Percentiles rank a stretch among this genome's conserved stretches.
Evolutionary conservation across 2,797 vertebrate species (phyloP).

Genomic region (Sebastes goodei): DNA sequence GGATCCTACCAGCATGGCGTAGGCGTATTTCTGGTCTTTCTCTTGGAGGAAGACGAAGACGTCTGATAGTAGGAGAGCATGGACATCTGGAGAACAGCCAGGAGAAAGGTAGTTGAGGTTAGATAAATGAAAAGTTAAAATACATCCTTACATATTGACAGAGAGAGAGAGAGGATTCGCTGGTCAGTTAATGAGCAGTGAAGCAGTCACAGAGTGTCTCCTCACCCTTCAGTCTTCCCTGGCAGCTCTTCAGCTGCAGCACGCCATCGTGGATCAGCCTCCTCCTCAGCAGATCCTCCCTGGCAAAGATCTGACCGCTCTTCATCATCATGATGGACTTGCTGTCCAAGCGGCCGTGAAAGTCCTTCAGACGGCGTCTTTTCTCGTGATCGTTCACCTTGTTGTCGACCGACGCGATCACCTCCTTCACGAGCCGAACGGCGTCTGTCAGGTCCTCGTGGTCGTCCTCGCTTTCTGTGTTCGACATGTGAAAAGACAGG

Average conservation of each 20-base stretch:
- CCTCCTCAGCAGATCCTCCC: slow-evolving; percentile 91
- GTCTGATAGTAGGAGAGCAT: slow-evolving; percentile 94
- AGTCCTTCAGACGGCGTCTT: slow-evolving; percentile 89
- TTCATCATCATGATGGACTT: slow-evolving; percentile 98
- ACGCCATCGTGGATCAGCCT: slow-evolving; percentile 91
- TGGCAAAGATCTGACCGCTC: slow-evolving; percentile 95
- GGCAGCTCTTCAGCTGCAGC: slow-evolving; percentile 87
- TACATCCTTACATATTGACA: not conserved
- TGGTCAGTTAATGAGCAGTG: not conserved
- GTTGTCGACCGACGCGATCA: slow-evolving; percentile 91
- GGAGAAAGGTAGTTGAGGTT: slow-evolving; percentile 33
- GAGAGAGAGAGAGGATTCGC: not conserved
- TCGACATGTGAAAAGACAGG: not conserved
- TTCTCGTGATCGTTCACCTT: slow-evolving; percentile 95
- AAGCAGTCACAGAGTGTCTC: not conserved
- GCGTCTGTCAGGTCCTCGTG: slow-evolving; percentile 86
- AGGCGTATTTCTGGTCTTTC: slow-evolving; percentile 97
- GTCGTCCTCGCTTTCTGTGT: slow-evolving; percentile 89
- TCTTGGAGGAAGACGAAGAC: slow-evolving; percentile 95
- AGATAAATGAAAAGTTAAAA: not conserved
- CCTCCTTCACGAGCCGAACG: slow-evolving; percentile 88
- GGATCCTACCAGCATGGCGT: slow-evolving; percentile 92
- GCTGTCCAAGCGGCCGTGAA: slow-evolving; percentile 90
- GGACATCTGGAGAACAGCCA: slow-evolving; percentile 85
- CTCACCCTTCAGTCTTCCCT: slow-evolving; percentile 91